A percentile compares a stretch with the other conserved stretches of the same genome.
These are phyloP conservation scores for Chionomys nivalis DNA, from an alignment of 2,113 vertebrate genomes.

Conservation along the genomic window DNA sequence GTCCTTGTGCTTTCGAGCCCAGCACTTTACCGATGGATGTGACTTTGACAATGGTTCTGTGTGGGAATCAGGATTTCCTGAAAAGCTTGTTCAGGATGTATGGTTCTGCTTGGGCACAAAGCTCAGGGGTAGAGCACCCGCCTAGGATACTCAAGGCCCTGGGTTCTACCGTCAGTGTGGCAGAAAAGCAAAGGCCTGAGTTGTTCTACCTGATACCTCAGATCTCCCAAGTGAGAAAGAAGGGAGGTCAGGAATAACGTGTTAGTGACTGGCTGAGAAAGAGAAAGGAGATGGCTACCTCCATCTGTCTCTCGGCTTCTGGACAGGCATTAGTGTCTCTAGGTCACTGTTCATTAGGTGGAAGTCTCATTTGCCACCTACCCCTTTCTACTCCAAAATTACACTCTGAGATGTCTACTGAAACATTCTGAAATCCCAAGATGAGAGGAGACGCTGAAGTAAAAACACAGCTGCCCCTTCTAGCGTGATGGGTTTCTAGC, in stretches of 20 bases:
- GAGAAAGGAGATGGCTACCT: not conserved
- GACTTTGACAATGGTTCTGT: not conserved
- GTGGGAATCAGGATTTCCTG: constrained; percentile 27
- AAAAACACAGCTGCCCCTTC: constrained; percentile 32
- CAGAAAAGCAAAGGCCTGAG: not conserved
- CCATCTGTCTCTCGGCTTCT: not conserved
- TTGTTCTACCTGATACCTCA: not conserved
- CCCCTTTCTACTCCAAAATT: not conserved
- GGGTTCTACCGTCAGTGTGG: too few relatives aligned
- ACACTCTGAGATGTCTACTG: not conserved
- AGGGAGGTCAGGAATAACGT: fast-evolving
- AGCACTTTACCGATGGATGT: not conserved
- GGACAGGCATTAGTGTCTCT: not conserved
- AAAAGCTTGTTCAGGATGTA: not conserved
- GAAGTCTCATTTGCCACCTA: not conserved
- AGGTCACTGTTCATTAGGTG: not conserved
- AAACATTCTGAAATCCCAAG: constrained; percentile 48
- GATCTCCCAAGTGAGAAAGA: not conserved
- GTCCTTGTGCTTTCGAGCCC: not conserved
- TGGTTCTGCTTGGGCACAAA: not conserved
- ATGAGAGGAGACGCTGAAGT: not conserved
- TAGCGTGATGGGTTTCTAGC: constrained; percentile 6
- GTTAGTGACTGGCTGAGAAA: too few relatives aligned
- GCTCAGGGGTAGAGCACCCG: not conserved
- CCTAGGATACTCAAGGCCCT: not conserved